Evolutionary conservation across 2,888 invertebrate species (phyloP).

Genomic region (Melangyna quadrimaculata): DNA sequence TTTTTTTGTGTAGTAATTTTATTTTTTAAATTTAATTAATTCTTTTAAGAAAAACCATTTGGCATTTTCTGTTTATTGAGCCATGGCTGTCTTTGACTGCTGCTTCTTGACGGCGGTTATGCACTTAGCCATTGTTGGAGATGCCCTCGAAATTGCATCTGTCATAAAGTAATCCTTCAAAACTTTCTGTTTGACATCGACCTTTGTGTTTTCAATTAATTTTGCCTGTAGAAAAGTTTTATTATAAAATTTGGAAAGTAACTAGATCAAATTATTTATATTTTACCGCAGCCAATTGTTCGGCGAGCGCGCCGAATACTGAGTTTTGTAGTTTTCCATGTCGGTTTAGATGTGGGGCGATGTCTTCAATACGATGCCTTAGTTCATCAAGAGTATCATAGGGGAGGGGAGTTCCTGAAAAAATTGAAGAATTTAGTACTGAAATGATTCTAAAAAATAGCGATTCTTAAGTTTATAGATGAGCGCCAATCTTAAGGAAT

Average conservation of each 20-base stretch:
- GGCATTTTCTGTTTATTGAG: conserved; percentile 25
- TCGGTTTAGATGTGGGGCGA: conserved; percentile 93
- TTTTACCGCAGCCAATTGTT: conserved; percentile 86
- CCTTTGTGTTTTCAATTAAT: conserved; percentile 82
- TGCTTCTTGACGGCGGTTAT: conserved; percentile 92
- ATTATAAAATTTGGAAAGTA: not conserved
- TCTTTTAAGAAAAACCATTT: not conserved
- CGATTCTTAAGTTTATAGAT: too few relatives aligned
- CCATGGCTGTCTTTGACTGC: conserved; percentile 70
- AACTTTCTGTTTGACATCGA: conserved; percentile 88
- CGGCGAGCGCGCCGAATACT: conserved; percentile 91
- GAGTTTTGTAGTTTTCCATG: conserved; percentile 93
- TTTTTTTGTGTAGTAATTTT: not conserved
- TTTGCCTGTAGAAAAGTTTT: conserved; percentile 78
- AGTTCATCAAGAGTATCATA: conserved; percentile 94
- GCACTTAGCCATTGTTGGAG: conserved; percentile 99
- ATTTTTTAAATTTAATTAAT: not conserved
- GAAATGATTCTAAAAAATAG: not conserved
- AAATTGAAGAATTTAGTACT: not conserved
- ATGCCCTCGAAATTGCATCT: conserved; percentile 96
- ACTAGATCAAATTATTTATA: not conserved
- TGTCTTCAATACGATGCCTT: conserved; percentile 89
- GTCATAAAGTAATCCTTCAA: conserved; percentile 97
- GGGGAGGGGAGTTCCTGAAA: conserved; percentile 85
- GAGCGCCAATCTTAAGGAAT: not conserved